These are phyloP conservation scores for Ornithorhynchus anatinus DNA, from an alignment of 2,113 vertebrate species.

Conservation along the genomic window DNA sequence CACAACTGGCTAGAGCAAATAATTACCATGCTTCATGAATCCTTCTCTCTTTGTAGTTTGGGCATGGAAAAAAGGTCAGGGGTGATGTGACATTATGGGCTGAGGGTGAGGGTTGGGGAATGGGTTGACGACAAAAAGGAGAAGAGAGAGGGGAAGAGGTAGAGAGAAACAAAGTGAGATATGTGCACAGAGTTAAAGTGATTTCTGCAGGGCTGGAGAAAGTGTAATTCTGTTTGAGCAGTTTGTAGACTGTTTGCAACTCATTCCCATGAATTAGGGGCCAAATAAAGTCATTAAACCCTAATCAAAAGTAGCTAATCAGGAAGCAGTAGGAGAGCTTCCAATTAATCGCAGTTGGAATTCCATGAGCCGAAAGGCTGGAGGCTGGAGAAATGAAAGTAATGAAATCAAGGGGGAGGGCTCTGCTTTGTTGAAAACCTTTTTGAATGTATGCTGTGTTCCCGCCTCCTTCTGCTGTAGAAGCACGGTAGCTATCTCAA, in stretches of 20 bases:
- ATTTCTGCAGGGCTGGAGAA: conserved; percentile 47
- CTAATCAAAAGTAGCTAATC: conserved; percentile 78
- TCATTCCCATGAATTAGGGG: conserved; percentile 61
- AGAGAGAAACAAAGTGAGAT: not conserved
- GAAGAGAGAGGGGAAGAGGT: not conserved
- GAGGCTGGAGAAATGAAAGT: conserved; percentile 28
- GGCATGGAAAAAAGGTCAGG: too few relatives aligned
- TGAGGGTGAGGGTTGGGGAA: not conserved
- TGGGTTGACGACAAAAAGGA: too few relatives aligned
- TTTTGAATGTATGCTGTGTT: not conserved
- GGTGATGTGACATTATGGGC: too few relatives aligned
- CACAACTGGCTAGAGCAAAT: too few relatives aligned
- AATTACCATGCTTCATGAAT: too few relatives aligned
- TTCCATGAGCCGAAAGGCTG: conserved; percentile 13
- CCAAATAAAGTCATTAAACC: conserved; percentile 67
- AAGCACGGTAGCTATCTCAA: not conserved
- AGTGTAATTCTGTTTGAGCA: conserved; percentile 51
- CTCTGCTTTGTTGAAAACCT: not conserved
- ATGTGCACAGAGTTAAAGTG: conserved; percentile 7
- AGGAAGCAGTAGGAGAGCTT: conserved; percentile 71
- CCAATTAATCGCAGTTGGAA: conserved; percentile 64
- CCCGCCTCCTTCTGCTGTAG: not conserved
- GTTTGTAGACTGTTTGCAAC: conserved; percentile 44
- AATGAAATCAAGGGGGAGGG: conserved; percentile 42
- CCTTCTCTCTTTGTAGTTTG: not conserved